phyloP scores from a whole-genome alignment of 2,797 vertebrate species.

The Cichlasoma orientale region DNA sequence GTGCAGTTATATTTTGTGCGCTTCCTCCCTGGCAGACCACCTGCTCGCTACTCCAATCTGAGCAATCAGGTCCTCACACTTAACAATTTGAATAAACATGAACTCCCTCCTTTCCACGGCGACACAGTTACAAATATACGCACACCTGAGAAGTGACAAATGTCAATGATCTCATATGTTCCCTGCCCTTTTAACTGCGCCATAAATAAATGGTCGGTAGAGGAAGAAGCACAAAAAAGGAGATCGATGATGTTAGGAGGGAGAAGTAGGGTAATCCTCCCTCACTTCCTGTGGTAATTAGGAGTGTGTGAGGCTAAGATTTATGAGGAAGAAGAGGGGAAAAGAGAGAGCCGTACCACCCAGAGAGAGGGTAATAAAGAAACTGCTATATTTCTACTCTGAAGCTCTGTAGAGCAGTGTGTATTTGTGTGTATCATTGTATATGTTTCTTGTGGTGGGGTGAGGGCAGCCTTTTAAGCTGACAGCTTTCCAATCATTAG shows the following conservation, averaged over 20 bases:
- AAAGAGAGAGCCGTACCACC: conserved; percentile 62
- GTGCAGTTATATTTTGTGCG: conserved; percentile 24
- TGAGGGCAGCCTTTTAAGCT: conserved; percentile 48
- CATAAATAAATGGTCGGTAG: conserved; percentile 35
- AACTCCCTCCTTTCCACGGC: conserved; percentile 21
- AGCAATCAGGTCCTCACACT: conserved; percentile 26
- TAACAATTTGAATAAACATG: conserved; percentile 34
- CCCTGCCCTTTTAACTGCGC: conserved; percentile 39
- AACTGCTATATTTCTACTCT: conserved; percentile 37
- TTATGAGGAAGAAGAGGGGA: conserved; percentile 55
- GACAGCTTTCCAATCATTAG: conserved; percentile 69
- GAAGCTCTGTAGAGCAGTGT: conserved; percentile 14
- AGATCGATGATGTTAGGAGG: conserved; percentile 61
- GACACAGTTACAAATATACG: neutral
- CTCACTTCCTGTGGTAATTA: conserved; percentile 73
- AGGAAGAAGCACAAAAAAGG: conserved; percentile 46
- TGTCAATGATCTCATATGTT: conserved; percentile 41
- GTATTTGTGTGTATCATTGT: conserved; percentile 32
- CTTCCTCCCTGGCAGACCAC: conserved; percentile 44
- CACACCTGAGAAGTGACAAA: conserved; percentile 39
- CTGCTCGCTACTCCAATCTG: conserved; percentile 25
- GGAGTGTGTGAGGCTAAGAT: conserved; percentile 59
- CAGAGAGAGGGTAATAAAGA: conserved; percentile 69
- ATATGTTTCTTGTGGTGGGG: conserved; percentile 15
- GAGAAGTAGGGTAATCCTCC: conserved; percentile 65